A percentile compares a stretch with the other conserved stretches of the same genome.
Evolutionary conservation across 2,113 vertebrate species (phyloP).

Genomic region (Apus apus): DNA sequence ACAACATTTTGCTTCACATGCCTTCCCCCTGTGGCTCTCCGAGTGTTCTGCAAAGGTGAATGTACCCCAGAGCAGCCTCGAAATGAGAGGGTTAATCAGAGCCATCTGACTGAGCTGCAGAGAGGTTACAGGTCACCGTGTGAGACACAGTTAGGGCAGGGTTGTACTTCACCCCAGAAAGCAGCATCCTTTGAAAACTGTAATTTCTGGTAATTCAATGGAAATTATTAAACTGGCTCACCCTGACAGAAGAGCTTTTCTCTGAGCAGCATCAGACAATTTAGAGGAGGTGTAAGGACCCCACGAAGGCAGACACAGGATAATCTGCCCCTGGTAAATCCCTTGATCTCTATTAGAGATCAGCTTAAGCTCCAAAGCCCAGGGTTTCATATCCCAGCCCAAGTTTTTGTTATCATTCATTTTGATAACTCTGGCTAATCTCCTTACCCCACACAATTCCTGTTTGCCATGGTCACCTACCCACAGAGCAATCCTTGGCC

Average conservation of each 20-base stretch:
- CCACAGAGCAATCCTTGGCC: conserved; percentile 38
- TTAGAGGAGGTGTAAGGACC: conserved; percentile 64
- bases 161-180: conserved; percentile 26
- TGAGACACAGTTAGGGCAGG: neutral
- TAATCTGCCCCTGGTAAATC: conserved; percentile 66
- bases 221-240: conserved; percentile 58
- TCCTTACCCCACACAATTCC: conserved; percentile 27
- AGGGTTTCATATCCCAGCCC: conserved; percentile 26
- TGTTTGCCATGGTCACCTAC: neutral
- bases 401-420: conserved; percentile 48
- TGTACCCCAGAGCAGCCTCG: neutral
- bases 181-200: conserved; percentile 40
- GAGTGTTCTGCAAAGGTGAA: neutral
- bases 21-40: neutral
- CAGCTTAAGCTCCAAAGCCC: conserved; percentile 62
- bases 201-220: conserved; percentile 64
- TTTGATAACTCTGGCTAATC: conserved; percentile 42
- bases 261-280: conserved; percentile 56
- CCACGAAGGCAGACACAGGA: conserved; percentile 49
- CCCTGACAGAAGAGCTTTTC: conserved; percentile 53
- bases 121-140: neutral
- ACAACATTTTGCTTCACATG: neutral
- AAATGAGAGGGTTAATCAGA: conserved; percentile 1
- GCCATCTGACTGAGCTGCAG: neutral
- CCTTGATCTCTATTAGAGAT: conserved; percentile 67